Evolutionary conservation across 2,797 vertebrate species (phyloP), one percentile per base, ranked within the genome.

Genomic region (Cossypha dichroa): DNA sequence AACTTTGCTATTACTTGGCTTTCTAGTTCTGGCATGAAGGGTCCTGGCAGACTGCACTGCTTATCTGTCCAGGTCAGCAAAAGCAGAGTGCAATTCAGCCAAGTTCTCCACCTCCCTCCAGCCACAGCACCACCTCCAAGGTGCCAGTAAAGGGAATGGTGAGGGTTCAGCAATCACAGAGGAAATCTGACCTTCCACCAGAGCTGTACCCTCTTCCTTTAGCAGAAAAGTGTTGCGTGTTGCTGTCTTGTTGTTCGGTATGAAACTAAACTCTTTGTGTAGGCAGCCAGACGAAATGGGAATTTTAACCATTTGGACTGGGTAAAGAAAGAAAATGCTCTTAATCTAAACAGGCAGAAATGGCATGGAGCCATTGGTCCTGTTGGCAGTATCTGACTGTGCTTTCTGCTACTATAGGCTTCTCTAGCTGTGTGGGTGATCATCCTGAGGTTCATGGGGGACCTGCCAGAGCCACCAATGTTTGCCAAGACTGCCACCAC

Each of bases 371-470:
- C 21, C n/a, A 63, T 41, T 15, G 11, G 52, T 84, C 68, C 51
- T 55, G 25, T 55, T 94, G 67, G 48, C 67, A 48, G 9, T 41
- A 21, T 83, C 73, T 90, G 72, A 91, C 21, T 74, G 28, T 59
- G 41, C 94, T 90, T 96, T 29, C 5, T 90, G 36, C 34, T 28
- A 17, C 59, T 54, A 54, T 93, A 99, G 99, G 98, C 98, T 14
- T 99, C 99, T 5, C 90, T 99, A 51, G 98, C 98, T 0, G 97
- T 99, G 67, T 99, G 99, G 99, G 98, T 97, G 96, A 97, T 99
- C 94, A 99, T 99, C 96, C 96, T 99, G 96, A 98, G 99, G 95
- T 99, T 99, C 97, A 99, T 99, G 99, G 99, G 99, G 21, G 99
- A 99, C 85, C 98, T 99, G 34, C 98, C 99, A 4, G 99, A 99